A percentile compares a stretch with the other conserved stretches of the same genome.
Conservation (phyloP, 2,888 invertebrate genomes). For the Hyposoter didymator region DNA sequence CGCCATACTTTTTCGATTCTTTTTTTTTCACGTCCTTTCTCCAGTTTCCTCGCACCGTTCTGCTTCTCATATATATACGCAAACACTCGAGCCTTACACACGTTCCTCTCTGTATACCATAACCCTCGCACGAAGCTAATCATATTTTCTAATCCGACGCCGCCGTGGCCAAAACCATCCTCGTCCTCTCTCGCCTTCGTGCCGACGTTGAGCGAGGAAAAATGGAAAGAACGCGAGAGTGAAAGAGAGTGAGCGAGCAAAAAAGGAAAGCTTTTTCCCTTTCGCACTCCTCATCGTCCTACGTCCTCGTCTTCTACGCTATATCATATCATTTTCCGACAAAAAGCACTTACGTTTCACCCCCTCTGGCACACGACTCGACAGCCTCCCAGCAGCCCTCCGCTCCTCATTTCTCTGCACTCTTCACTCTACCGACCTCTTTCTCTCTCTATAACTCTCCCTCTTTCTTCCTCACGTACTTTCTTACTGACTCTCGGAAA, state of each 20-base stretch:
- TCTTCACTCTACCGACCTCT: slow-evolving; percentile 70
- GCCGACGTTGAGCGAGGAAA: slow-evolving; percentile 48
- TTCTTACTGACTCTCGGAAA: slow-evolving; percentile 72
- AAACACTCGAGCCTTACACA: slow-evolving; percentile 64
- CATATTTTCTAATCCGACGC: slow-evolving; percentile 82
- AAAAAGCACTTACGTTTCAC: slow-evolving; percentile 82
- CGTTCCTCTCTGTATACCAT: slow-evolving; percentile 69
- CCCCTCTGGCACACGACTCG: slow-evolving; percentile 67
- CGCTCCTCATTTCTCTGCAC: slow-evolving; percentile 67
- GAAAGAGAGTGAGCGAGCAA: slow-evolving; percentile 37
- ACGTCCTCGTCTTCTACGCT: slow-evolving; percentile 71
- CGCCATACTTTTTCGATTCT: slow-evolving; percentile 56
- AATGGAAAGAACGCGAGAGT: slow-evolving; percentile 16
- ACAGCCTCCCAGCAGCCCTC: slow-evolving; percentile 64
- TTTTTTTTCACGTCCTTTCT: slow-evolving; percentile 65
- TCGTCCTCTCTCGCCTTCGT: slow-evolving; percentile 34
- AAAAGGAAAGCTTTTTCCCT: slow-evolving; percentile 66
- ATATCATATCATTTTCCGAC: slow-evolving; percentile 83
- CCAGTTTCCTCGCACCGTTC: slow-evolving; percentile 71
- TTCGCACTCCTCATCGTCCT: slow-evolving; percentile 48
- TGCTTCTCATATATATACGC: slow-evolving; percentile 36
- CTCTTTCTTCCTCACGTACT: slow-evolving; percentile 57
- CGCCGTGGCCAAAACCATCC: slow-evolving; percentile 72
- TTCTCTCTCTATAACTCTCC: slow-evolving; percentile 67
- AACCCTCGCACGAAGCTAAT: slow-evolving; percentile 81